Percentiles rank a stretch among this genome's conserved stretches.
These are phyloP conservation scores for Cherax destructor DNA, from an alignment of 1,140 invertebrate genomes.

Conservation along the genomic window DNA sequence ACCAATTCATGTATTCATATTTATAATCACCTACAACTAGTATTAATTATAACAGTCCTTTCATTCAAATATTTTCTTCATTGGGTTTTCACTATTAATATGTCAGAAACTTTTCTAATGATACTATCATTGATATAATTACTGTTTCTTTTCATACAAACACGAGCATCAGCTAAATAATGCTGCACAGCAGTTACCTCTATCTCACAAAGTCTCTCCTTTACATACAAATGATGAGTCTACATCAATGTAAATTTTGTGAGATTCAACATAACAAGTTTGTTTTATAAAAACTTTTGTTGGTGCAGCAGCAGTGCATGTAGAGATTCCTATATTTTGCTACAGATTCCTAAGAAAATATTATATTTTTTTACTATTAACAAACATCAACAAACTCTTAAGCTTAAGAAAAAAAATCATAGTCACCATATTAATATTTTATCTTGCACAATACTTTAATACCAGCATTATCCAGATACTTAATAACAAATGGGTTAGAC, in stretches of 20 bases:
- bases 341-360: not conserved
- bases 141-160: not conserved
- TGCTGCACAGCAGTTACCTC: constrained; percentile 2
- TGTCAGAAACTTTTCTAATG: not conserved
- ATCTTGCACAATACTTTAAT: not conserved
- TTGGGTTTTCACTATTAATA: too few relatives aligned
- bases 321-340: not conserved
- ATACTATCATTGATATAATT: not conserved
- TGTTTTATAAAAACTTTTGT: not conserved
- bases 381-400: not conserved
- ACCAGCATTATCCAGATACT: not conserved
- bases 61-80: too few relatives aligned
- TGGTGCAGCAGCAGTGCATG: not conserved
- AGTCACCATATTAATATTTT: not conserved
- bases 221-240: not conserved
- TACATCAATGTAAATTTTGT: not conserved
- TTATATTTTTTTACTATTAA: not conserved
- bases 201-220: not conserved
- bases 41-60: too few relatives aligned
- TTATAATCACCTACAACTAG: too few relatives aligned
- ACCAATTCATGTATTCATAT: too few relatives aligned
- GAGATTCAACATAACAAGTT: not conserved
- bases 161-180: not conserved
- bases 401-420: not conserved
- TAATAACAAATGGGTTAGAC: not conserved